Percentiles rank a stretch among this genome's conserved stretches.
Conservation (phyloP, 2,113 vertebrate species). For the Semicossyphus pulcher region DNA sequence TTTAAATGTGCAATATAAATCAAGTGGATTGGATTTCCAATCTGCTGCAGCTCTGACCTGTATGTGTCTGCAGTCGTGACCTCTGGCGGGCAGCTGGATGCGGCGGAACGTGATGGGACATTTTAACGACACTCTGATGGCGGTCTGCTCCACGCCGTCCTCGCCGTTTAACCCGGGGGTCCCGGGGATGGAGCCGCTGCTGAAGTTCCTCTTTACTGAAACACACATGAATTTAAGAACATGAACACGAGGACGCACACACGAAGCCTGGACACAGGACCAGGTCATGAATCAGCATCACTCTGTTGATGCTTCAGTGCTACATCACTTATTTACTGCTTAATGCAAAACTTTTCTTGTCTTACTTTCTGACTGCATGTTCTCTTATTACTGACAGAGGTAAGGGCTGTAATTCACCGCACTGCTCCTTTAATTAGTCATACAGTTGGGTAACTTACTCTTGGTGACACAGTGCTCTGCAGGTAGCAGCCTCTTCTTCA, state of each 20-base stretch:
- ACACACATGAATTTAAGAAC: background rate
- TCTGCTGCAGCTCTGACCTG: slow-evolving; percentile 61
- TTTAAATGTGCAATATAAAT: too few species aligned
- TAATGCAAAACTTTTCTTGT: too few species aligned
- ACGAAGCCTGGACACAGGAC: too few species aligned
- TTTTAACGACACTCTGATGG: slow-evolving; percentile 94
- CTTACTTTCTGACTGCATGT: too few species aligned
- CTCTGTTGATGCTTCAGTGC: too few species aligned
- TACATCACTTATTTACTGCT: too few species aligned
- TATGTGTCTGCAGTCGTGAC: slow-evolving; percentile 89
- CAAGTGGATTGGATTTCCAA: too few species aligned
- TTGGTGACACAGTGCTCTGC: slow-evolving; percentile 95
- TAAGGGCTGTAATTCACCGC: too few species aligned
- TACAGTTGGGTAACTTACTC: slow-evolving; percentile 89
- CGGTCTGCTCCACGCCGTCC: slow-evolving; percentile 94
- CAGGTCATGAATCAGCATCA: too few species aligned
- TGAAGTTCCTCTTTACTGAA: slow-evolving; percentile 94
- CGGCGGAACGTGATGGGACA: slow-evolving; percentile 96
- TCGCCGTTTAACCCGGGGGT: slow-evolving; percentile 92
- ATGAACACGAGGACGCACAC: too few species aligned
- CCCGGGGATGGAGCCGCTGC: slow-evolving; percentile 90
- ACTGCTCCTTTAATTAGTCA: too few species aligned
- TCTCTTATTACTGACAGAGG: too few species aligned
- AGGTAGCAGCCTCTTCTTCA: slow-evolving; percentile 94
- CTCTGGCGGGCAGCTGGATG: slow-evolving; percentile 93